Evolutionary conservation across 64 coral and sea anemone genomes (phyloP).

Genomic region (Anthopleura sola): DNA sequence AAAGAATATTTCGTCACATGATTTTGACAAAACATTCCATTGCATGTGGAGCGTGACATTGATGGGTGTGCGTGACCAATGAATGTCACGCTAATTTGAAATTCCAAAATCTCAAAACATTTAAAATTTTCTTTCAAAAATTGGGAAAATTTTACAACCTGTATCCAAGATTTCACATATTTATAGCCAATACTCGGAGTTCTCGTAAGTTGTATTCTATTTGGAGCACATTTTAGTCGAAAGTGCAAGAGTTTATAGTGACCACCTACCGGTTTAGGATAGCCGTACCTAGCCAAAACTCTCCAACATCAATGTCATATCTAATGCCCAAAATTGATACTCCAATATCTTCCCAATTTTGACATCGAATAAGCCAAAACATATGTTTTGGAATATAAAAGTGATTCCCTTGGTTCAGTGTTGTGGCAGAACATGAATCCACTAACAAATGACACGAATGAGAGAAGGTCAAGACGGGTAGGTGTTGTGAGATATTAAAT

Average conservation of each 20-base stretch:
- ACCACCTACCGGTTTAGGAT: background rate
- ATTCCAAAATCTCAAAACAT: background rate
- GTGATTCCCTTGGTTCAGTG: background rate
- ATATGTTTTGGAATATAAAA: background rate
- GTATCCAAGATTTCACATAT: background rate
- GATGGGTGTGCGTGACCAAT: background rate
- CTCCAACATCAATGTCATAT: background rate
- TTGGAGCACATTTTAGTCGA: background rate
- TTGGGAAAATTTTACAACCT: background rate
- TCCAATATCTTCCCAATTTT: background rate
- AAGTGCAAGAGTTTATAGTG: background rate
- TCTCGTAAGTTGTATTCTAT: background rate
- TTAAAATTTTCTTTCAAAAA: background rate
- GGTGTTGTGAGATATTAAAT: background rate
- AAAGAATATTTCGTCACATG: background rate
- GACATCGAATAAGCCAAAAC: background rate
- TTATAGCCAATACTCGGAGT: background rate
- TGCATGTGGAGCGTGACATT: conserved; percentile 10
- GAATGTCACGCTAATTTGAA: background rate
- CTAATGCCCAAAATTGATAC: background rate
- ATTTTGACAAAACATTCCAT: background rate
- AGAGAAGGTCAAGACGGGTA: background rate
- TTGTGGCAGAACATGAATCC: background rate
- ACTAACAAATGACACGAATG: background rate
- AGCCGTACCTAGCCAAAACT: background rate